A percentile compares a stretch with the other conserved stretches of the same genome.
Conservation (phyloP, 2,113 vertebrate species). For the Oreochromis niloticus region DNA sequence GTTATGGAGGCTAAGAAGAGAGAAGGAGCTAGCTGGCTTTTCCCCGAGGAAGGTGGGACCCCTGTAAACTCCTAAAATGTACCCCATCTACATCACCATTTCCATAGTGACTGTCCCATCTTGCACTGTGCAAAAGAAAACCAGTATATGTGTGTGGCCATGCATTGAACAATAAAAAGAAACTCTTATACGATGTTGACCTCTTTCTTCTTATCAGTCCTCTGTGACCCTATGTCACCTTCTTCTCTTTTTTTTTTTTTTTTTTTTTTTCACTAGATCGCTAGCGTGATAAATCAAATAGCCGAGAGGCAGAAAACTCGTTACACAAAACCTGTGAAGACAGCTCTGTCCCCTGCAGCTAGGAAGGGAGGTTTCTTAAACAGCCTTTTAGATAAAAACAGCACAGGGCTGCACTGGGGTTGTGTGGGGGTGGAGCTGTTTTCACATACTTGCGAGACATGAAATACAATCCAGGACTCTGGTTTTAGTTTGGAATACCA, state of each 20-base stretch:
- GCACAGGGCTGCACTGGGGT: neutral
- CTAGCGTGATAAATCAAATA: neutral
- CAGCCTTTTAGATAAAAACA: neutral
- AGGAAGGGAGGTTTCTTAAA: neutral
- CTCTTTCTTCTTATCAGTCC: neutral
- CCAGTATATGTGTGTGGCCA: conserved; percentile 47
- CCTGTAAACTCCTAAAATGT: conserved; percentile 47
- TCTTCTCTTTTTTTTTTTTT: neutral
- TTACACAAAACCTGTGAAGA: fast-evolving
- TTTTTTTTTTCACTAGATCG: too few relatives aligned
- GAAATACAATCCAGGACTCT: neutral
- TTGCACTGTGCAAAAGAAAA: conserved; percentile 66
- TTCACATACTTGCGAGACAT: neutral
- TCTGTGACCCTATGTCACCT: neutral
- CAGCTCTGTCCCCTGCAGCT: neutral
- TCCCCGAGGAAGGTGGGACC: conserved; percentile 14
- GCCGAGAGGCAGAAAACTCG: neutral
- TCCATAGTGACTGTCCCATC: conserved; percentile 66
- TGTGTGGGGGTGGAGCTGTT: neutral
- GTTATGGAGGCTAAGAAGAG: neutral
- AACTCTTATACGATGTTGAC: neutral
- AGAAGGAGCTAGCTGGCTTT: neutral
- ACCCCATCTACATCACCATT: conserved; percentile 48
- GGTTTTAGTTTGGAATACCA: neutral
- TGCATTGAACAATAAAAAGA: conserved; percentile 73